Conservation (phyloP, 2,797 vertebrate species). For the Myotis daubentonii region DNA sequence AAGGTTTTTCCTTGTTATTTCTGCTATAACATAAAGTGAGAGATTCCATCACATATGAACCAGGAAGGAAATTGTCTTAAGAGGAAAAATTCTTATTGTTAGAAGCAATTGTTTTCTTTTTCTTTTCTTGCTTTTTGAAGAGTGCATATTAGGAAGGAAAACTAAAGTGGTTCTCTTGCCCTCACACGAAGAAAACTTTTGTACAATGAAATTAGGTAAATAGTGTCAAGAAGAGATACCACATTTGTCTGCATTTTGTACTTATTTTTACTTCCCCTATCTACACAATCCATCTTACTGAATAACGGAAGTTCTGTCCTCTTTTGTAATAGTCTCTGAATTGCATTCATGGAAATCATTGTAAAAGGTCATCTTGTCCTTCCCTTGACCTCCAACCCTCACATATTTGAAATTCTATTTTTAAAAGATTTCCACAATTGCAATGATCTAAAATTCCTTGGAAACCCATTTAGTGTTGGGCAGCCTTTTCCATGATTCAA, state of each 20-base stretch:
- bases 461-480: constrained; percentile 50
- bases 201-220: neutral
- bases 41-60: neutral
- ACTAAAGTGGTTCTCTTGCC: neutral
- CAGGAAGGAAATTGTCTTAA: neutral
- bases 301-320: constrained; percentile 5
- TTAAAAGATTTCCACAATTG: constrained; percentile 47
- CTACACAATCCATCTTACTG: neutral
- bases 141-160: neutral
- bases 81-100: neutral
- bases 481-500: constrained; percentile 45
- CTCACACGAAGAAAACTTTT: constrained; percentile 11
- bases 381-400: constrained; percentile 60
- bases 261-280: neutral
- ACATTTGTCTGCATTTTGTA: neutral
- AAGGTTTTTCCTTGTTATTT: neutral
- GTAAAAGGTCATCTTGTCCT: constrained; percentile 70
- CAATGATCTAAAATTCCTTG: constrained; percentile 39
- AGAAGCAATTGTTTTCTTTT: neutral
- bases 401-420: constrained; percentile 69
- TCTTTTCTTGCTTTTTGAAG: neutral
- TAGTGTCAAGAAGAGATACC: neutral
- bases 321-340: constrained; percentile 40
- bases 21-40: neutral
- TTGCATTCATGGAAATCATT: constrained; percentile 54